Percentiles rank a stretch among this genome's conserved stretches.
Evolutionary conservation across 2,113 vertebrate species (phyloP).

Genomic region (Notothenia coriiceps): DNA sequence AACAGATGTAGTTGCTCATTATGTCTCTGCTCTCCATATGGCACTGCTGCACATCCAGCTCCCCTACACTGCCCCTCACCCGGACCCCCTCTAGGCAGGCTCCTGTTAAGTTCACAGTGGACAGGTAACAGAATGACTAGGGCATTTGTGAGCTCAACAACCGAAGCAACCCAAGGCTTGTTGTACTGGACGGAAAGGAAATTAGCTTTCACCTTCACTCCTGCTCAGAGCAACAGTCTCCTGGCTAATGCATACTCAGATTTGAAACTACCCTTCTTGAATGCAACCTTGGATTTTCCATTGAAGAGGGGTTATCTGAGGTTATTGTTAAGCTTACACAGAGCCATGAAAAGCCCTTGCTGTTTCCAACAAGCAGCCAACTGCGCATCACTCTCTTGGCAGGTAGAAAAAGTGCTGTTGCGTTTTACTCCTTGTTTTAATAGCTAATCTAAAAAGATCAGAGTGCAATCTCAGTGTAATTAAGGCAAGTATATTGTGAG

Average conservation of each 20-base stretch:
- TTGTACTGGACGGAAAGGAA: conserved; percentile 46
- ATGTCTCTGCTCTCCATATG: conserved; percentile 78
- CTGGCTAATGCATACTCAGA: conserved; percentile 44
- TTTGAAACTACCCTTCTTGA: conserved; percentile 29
- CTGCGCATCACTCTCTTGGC: neutral
- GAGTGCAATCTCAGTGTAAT: conserved; percentile 41
- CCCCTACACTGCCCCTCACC: conserved; percentile 32
- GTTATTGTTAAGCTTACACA: conserved; percentile 17
- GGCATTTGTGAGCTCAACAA: conserved; percentile 57
- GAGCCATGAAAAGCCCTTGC: neutral
- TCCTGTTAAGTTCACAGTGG: conserved; percentile 51
- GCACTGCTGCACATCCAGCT: conserved; percentile 53
- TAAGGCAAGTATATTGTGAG: conserved; percentile 43
- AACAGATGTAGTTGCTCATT: conserved; percentile 81
- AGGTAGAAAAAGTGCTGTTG: conserved; percentile 20
- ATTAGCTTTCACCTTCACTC: conserved; percentile 65
- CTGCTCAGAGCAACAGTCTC: conserved; percentile 27
- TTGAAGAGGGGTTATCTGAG: conserved; percentile 30
- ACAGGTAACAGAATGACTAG: conserved; percentile 63
- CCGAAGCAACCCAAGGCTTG: conserved; percentile 39
- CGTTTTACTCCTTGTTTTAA: conserved; percentile 38
- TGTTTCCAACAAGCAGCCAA: conserved; percentile 12
- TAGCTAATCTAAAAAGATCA: conserved; percentile 47
- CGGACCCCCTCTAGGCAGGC: conserved; percentile 28
- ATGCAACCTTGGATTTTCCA: conserved; percentile 37